These are phyloP conservation scores for Serinus canaria DNA, from an alignment of 2,113 vertebrate species.

Conservation along the genomic window DNA sequence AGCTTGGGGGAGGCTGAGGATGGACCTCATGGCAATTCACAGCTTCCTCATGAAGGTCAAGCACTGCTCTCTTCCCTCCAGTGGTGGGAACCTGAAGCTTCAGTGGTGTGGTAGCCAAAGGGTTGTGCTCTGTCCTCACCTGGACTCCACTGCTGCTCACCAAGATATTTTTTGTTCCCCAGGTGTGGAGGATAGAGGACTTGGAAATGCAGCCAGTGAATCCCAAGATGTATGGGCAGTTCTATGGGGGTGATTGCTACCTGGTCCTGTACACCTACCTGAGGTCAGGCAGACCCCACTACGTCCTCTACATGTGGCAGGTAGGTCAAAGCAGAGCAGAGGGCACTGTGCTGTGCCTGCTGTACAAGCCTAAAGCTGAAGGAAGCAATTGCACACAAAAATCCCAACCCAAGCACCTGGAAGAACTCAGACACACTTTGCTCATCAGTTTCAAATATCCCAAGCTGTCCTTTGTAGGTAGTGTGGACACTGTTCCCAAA, in stretches of 20 bases:
- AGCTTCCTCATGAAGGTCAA: neutral
- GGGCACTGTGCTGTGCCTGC: neutral
- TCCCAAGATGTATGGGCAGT: slow-evolving; percentile 80
- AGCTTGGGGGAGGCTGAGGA: neutral
- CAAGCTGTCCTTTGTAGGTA: neutral
- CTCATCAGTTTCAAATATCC: neutral
- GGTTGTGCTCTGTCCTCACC: neutral
- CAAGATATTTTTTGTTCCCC: neutral
- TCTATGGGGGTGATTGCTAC: slow-evolving; percentile 91
- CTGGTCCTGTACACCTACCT: slow-evolving; percentile 86
- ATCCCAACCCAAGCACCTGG: neutral
- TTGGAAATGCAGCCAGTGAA: slow-evolving; percentile 80
- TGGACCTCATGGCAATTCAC: neutral
- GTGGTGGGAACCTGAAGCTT: neutral
- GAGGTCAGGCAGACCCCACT: slow-evolving; percentile 73
- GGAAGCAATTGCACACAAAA: neutral
- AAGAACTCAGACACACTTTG: neutral
- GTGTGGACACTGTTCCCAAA: neutral
- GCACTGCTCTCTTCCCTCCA: neutral
- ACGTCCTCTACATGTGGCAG: slow-evolving; percentile 92
- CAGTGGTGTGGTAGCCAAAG: neutral
- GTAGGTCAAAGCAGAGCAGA: slow-evolving; percentile 59
- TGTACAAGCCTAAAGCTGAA: neutral
- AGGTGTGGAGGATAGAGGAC: slow-evolving; percentile 91
- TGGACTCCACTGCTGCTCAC: neutral